Evolutionary conservation across 1,140 invertebrate genomes (phyloP), one percentile per base, ranked within the genome.

Genomic region (Protaetia brevitarsis): DNA sequence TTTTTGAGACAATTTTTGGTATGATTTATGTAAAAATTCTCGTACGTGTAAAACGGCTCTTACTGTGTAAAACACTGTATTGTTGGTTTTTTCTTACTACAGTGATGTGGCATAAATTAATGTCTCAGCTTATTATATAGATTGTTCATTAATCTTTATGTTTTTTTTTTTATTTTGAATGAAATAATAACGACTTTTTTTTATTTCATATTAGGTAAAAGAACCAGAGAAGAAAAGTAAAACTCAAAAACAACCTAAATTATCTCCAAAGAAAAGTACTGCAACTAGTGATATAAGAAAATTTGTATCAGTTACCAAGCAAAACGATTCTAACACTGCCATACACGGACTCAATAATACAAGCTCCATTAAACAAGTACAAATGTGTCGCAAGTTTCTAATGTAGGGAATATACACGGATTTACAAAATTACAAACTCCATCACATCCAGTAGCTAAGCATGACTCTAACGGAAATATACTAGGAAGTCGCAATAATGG

Each of bases 191-290:
- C n/a, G n/a, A n/a, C n/a, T n/a, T n/a, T n/a, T n/a, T n/a, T 60
- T 67, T 28, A 41, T 65, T 2, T 96, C 91, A 74, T 82, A 88
- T 51, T 97, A 98, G 82, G 85, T 85, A 2, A 85, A 84, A 71
- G 83, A 84, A 75, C 85, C 84, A 7, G 81, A 82, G 57, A 76
- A 78, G 63, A 71, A 60, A 57, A n/a, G n/a, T n/a, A 58, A 74
- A 13, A 72, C 68, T 27, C 59, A 37, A 21, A 71, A 65, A 28
- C 79, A 80, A 73, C 76, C 65, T 73, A 71, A 66, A 76, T 70
- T 19, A 63, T 65, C 67, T 21, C 16, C 66, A 16, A 41, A 63
- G 28, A 51, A 19, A 13, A 30, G 41, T 61, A 70, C 66, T 23
- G 26, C 61, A 28, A 63, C 10, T 64, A 56, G 51, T 36, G 71